Conservation (phyloP, 2,888 invertebrate species). For the Lasioglossum zephyrum region DNA sequence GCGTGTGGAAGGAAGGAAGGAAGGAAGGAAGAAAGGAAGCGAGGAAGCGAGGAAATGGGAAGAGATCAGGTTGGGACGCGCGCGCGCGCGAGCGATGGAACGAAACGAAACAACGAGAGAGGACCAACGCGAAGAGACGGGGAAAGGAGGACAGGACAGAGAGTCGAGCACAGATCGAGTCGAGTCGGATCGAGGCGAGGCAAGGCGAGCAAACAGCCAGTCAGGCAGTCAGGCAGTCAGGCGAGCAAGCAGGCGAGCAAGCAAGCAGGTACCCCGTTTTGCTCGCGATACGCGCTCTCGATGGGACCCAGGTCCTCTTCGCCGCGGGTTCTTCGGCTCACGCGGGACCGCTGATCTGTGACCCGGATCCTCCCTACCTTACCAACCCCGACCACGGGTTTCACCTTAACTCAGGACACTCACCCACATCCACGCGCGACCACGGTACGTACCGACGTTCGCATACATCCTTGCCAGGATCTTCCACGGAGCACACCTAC, state of each 20-base stretch:
- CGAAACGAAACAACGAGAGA: conserved; percentile 36
- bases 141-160: conserved; percentile 14
- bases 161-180: conserved; percentile 21
- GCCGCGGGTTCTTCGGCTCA: conserved; percentile 77
- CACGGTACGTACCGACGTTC: conserved; percentile 37
- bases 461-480: conserved; percentile 48
- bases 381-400: conserved; percentile 76
- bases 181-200: not conserved
- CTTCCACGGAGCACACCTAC: conserved; percentile 51
- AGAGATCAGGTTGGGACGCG: not conserved
- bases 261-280: conserved; percentile 75
- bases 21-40: conserved; percentile 7
- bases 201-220: not conserved
- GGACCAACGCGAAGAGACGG: conserved; percentile 15
- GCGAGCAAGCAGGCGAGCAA: not conserved
- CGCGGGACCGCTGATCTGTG: conserved; percentile 83
- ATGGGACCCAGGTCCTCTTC: conserved; percentile 77
- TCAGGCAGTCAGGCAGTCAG: conserved; percentile 37
- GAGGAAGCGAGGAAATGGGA: conserved; percentile 29
- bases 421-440: conserved; percentile 65
- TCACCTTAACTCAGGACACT: conserved; percentile 74
- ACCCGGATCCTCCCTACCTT: conserved; percentile 84
- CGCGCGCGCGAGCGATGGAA: not conserved
- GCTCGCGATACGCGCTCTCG: conserved; percentile 83
- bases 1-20: not conserved